phyloP scores from a whole-genome alignment of 1,140 invertebrate species.

The Musca vetustissima region DNA sequence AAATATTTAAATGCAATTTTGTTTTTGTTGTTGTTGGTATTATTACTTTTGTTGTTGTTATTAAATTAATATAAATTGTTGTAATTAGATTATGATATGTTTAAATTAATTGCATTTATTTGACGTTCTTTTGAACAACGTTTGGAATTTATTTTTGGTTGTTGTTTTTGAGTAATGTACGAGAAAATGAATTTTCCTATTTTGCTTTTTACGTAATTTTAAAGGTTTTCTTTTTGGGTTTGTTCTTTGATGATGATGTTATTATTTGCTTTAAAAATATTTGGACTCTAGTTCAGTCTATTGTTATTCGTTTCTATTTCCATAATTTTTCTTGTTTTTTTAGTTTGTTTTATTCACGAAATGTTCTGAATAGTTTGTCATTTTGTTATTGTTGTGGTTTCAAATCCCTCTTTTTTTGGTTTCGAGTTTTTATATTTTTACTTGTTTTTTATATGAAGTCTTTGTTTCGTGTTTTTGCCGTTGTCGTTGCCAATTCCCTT shows the following conservation, averaged over 20 bases:
- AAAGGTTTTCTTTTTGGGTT: constrained; percentile 38
- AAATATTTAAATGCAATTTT: constrained; percentile 19
- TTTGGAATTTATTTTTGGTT: not conserved
- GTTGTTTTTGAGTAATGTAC: constrained; percentile 12
- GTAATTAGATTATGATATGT: constrained; percentile 23
- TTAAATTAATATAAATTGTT: constrained; percentile 6
- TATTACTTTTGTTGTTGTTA: constrained; percentile 12
- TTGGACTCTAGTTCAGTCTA: constrained; percentile 56
- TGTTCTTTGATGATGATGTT: constrained; percentile 49
- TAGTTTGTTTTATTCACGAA: constrained; percentile 34
- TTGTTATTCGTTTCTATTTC: constrained; percentile 48
- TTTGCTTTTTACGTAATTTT: constrained; percentile 29
- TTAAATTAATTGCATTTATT: constrained; percentile 25
- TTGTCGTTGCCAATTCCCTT: constrained; percentile 20
- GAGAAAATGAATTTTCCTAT: constrained; percentile 17
- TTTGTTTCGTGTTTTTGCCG: not conserved
- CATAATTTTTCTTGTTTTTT: constrained; percentile 33
- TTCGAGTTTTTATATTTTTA: constrained; percentile 16
- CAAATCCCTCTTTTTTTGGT: constrained; percentile 28
- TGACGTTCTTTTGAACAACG: too few relatives aligned
- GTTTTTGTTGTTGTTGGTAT: constrained; percentile 3
- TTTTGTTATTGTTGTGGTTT: constrained; percentile 30
- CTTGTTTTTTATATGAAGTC: constrained; percentile 3
- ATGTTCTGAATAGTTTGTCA: constrained; percentile 13
- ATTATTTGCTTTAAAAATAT: constrained; percentile 34